These are phyloP conservation scores for Pogona vitticeps DNA, from an alignment of 2,113 vertebrate species.

Conservation along the genomic window DNA sequence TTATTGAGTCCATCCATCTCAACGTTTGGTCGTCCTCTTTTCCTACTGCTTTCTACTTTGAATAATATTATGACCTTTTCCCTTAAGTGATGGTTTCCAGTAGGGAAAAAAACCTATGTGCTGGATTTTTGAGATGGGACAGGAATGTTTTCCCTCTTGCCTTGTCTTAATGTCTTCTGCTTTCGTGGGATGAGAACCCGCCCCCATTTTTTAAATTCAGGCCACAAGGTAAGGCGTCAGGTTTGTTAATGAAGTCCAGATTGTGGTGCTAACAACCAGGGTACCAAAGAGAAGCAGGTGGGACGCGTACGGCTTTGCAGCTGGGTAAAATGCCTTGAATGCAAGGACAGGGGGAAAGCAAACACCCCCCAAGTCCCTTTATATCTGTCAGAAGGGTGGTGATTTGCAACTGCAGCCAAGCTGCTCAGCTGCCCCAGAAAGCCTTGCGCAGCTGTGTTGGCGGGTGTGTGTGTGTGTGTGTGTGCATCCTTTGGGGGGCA, in stretches of 20 bases:
- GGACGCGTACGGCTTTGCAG: not conserved
- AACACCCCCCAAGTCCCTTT: not conserved
- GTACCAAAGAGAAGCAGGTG: not conserved
- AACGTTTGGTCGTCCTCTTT: too few species aligned
- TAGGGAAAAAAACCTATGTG: too few species aligned
- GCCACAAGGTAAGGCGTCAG: not conserved
- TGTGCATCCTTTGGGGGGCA: not conserved
- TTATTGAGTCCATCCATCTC: too few species aligned
- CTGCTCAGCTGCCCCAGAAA: not conserved
- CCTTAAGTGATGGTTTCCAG: too few species aligned
- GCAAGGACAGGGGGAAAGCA: not conserved
- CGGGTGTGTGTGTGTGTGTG: too few species aligned
- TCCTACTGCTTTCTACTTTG: too few species aligned
- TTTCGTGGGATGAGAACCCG: too few species aligned
- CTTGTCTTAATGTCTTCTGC: too few species aligned
- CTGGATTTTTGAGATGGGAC: not conserved
- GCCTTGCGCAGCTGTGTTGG: not conserved
- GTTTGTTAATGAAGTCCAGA: not conserved
- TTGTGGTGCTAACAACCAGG: too few species aligned
- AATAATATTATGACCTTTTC: too few species aligned
- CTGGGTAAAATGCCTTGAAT: not conserved
- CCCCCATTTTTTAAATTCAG: too few species aligned
- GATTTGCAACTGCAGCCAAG: not conserved
- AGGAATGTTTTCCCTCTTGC: not conserved
- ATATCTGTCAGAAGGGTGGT: not conserved